Evolutionary conservation across 2,113 vertebrate species (phyloP).

Genomic region (Taurulus bubalis): DNA sequence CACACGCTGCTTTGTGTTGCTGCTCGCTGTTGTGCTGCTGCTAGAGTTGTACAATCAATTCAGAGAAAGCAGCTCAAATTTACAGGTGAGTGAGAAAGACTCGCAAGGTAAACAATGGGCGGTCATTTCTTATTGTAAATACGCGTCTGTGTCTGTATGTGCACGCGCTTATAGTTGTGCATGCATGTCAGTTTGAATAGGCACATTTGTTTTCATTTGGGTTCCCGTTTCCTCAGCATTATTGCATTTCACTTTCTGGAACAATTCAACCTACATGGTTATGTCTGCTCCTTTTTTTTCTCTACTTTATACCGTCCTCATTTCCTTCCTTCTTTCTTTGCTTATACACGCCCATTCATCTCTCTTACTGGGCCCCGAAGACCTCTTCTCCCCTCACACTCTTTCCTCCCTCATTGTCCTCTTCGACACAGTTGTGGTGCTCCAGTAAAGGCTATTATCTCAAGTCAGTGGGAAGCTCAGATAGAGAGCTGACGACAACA

Average conservation of each 20-base stretch:
- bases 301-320: neutral
- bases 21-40: conserved; percentile 18
- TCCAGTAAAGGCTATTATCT: conserved; percentile 9
- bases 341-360: conserved; percentile 1
- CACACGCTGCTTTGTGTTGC: conserved; percentile 26
- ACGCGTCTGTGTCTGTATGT: neutral
- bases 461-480: neutral
- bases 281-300: conserved; percentile 17
- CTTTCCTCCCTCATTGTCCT: neutral
- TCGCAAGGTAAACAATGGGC: conserved; percentile 46
- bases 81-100: conserved; percentile 56
- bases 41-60: conserved; percentile 23
- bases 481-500: neutral
- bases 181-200: conserved; percentile 56
- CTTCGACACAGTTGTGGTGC: neutral
- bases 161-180: conserved; percentile 15
- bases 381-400: neutral
- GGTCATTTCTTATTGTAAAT: conserved; percentile 46
- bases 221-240: conserved; percentile 68
- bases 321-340: conserved; percentile 11
- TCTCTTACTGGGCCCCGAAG: conserved; percentile 6
- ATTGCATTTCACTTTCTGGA: conserved; percentile 58
- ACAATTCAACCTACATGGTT: conserved; percentile 40
- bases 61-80: conserved; percentile 51
- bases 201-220: conserved; percentile 83